phyloP scores from a whole-genome alignment of 2,113 vertebrate genomes.

The Macroglossus sobrinus region DNA sequence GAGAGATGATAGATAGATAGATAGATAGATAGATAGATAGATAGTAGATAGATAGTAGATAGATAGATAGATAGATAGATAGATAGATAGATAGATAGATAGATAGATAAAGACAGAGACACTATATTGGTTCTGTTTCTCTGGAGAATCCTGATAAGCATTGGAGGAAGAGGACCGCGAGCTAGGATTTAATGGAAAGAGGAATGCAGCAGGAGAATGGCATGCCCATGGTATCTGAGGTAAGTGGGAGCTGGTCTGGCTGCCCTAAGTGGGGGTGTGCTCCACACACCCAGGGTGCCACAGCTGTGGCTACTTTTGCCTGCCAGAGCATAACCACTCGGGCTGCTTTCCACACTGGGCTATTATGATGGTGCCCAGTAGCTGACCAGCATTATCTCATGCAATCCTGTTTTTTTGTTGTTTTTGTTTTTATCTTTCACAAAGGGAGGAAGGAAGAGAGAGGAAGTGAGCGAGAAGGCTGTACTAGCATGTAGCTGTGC shows the following conservation, averaged over 20 bases:
- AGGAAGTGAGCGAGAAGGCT: not conserved
- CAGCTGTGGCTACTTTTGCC: not conserved
- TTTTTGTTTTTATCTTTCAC: not conserved
- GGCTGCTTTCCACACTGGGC: too few relatives aligned
- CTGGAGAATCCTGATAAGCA: not conserved
- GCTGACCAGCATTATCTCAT: not conserved
- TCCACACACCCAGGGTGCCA: not conserved
- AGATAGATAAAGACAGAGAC: not conserved
- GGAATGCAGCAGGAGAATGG: too few relatives aligned
- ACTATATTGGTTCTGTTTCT: not conserved
- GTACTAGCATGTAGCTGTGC: not conserved
- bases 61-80: not conserved
- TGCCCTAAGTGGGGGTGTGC: too few relatives aligned
- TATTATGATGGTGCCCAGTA: not conserved
- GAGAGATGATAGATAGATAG: not conserved
- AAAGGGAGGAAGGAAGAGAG: not conserved
- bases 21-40: not conserved
- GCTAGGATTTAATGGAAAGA: not conserved
- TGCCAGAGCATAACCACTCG: not conserved
- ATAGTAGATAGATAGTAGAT: not conserved
- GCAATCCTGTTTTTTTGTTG: not conserved
- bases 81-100: not conserved
- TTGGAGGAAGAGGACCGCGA: not conserved
- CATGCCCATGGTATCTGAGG: rapidly evolving
- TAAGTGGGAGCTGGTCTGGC: not conserved